Percentiles rank a stretch among this genome's conserved stretches.
Conservation (phyloP, 2,888 invertebrate species). For the Cerceris ruficornis region DNA sequence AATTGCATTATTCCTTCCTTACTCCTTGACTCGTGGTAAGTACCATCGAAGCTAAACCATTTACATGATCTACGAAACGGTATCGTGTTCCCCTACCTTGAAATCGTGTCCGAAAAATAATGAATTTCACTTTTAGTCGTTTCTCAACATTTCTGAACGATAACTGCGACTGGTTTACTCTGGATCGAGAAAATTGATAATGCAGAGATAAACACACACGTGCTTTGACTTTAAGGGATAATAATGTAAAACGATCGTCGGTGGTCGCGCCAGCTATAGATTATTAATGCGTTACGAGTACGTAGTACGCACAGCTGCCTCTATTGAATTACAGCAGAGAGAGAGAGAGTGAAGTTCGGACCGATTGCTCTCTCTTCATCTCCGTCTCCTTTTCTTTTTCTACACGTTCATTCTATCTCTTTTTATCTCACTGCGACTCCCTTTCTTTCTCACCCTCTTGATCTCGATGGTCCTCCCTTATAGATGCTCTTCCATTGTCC, state of each 20-base stretch:
- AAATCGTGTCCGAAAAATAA: too few relatives aligned
- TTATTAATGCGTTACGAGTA: slow-evolving; percentile 76
- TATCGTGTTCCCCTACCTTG: too few relatives aligned
- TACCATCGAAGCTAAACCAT: too few relatives aligned
- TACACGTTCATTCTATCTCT: too few relatives aligned
- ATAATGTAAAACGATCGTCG: slow-evolving; percentile 71
- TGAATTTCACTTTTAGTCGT: not conserved
- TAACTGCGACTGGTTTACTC: slow-evolving; percentile 36
- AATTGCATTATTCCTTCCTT: too few relatives aligned
- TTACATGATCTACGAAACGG: too few relatives aligned
- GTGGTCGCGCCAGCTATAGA: slow-evolving; percentile 62
- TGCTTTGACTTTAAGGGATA: slow-evolving; percentile 60
- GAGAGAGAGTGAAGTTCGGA: slow-evolving; percentile 27
- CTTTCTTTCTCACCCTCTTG: too few relatives aligned
- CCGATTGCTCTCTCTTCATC: slow-evolving; percentile 16
- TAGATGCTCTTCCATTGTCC: too few relatives aligned
- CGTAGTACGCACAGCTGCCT: slow-evolving; percentile 71
- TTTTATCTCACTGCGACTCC: too few relatives aligned
- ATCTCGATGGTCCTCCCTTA: too few relatives aligned
- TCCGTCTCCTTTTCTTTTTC: slow-evolving; percentile 6
- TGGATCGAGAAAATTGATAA: slow-evolving; percentile 57
- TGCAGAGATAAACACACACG: slow-evolving; percentile 48
- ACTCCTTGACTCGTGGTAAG: too few relatives aligned
- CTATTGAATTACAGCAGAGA: slow-evolving; percentile 74
- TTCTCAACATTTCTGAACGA: not conserved